Evolutionary conservation across 2,113 vertebrate species (phyloP), one percentile per base, ranked within the genome.

Genomic region (Rhagologus leucostigma): DNA sequence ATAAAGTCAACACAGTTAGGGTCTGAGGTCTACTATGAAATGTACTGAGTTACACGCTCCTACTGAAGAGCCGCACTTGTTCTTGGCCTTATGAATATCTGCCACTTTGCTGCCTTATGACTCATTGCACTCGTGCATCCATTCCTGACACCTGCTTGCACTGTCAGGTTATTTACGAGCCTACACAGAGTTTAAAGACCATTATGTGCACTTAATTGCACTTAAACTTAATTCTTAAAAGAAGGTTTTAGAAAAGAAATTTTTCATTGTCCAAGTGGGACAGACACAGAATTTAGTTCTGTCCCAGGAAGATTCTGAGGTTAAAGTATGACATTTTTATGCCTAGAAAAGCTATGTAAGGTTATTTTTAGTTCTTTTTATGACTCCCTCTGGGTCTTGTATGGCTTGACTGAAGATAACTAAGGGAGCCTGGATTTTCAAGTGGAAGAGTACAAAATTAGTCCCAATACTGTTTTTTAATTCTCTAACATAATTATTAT

Each of bases 401-500:
- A 95, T 93, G 75, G 35, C n/a, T 91, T 93, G 63, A 91, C 78
- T 80, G 90, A 94, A 91, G 85, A 94, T 90, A 95, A 92, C 68
- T 88, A 39, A 65, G 68, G 59, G 76, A 96, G 19, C 42, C n/a
- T 70, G 22, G 33, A 81, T 94, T 96, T 94, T 85, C 71, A 83
- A 78, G 64, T 86, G 47, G 59, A 92, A 94, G 68, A 76, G 78
- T 90, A 94, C 22, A 90, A 86, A 94, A 97, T 97, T 96, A 95
- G 75, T 96, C 93, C 93, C 94, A 85, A 59, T 88, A 89, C 93
- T 89, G 60, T 78, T 91, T 92, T 93, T 91, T 89, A 95, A 95
- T 97, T 97, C 81, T 96, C 91, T 85, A 94, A 85, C 87, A 95
- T 88, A 93, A 94, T 97, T 91, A 95, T 90, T 91, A 95, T 96